These are phyloP conservation scores for Plutomurus gul DNA, from an alignment of 1,140 invertebrate genomes.

Conservation along the genomic window DNA sequence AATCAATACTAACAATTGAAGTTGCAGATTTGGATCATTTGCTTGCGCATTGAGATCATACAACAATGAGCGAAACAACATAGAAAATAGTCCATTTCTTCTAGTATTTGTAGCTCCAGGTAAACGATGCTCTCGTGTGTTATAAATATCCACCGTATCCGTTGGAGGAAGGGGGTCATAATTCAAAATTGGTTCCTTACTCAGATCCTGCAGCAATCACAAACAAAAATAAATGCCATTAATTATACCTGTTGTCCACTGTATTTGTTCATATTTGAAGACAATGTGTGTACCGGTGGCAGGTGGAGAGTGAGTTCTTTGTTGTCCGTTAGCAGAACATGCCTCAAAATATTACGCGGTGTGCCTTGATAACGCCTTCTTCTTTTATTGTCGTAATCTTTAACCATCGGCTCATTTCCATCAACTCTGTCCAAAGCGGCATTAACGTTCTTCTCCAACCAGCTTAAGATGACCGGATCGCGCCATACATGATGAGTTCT, in stretches of 20 bases:
- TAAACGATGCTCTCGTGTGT: slow-evolving; percentile 26
- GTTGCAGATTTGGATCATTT: slow-evolving; percentile 7
- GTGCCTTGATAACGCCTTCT: slow-evolving; percentile 67
- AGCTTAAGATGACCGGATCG: slow-evolving; percentile 72
- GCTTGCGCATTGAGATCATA: slow-evolving; percentile 64
- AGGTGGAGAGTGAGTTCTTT: slow-evolving; percentile 69
- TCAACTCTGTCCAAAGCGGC: slow-evolving; percentile 69
- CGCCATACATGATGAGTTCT: slow-evolving; percentile 80
- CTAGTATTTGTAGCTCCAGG: slow-evolving; percentile 35
- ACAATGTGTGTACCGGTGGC: slow-evolving; percentile 64
- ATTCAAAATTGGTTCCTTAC: slow-evolving; percentile 68
- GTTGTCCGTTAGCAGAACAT: slow-evolving; percentile 79
- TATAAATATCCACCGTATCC: slow-evolving; percentile 76
- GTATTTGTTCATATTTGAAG: too few relatives aligned
- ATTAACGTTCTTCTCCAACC: slow-evolving; percentile 76
- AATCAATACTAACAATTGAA: slow-evolving; percentile 27
- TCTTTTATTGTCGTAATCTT: slow-evolving; percentile 68
- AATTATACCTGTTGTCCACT: too few relatives aligned
- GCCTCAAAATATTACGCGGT: slow-evolving; percentile 74
- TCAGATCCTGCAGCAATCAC: slow-evolving; percentile 62
- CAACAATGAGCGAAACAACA: slow-evolving; percentile 70
- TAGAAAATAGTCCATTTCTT: slow-evolving; percentile 58
- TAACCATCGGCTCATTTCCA: slow-evolving; percentile 63
- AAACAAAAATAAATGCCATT: slow-evolving; percentile 2
- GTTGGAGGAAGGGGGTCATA: slow-evolving; percentile 80